phyloP scores from a whole-genome alignment of 1,140 invertebrate species.

The Cotesia glomerata region DNA sequence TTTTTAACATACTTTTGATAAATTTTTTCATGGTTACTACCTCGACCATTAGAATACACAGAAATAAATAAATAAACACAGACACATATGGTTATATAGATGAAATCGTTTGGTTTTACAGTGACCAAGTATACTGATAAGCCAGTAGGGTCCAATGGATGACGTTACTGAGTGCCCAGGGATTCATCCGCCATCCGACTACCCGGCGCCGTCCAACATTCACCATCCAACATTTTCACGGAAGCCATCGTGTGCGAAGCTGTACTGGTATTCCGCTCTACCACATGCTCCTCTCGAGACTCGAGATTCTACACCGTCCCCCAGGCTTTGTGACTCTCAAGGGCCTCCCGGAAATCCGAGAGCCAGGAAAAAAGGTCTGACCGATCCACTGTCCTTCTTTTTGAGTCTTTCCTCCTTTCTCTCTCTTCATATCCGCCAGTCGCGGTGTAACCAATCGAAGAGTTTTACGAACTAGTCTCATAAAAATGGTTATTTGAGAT shows the following conservation, averaged over 20 bases:
- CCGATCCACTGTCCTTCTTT: background rate
- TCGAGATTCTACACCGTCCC: slow-evolving; percentile 25
- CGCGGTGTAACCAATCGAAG: no score
- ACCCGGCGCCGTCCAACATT: slow-evolving; percentile 1
- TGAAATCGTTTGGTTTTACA: background rate
- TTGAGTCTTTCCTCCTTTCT: background rate
- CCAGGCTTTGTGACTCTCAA: slow-evolving; percentile 7
- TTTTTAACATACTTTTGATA: no score
- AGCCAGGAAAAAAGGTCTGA: slow-evolving; percentile 4
- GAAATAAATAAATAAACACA: background rate
- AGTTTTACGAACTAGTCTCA: no score
- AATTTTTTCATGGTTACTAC: no score
- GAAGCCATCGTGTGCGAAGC: slow-evolving; percentile 18
- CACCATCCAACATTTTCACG: slow-evolving; percentile 28
- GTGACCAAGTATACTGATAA: slow-evolving; percentile 12
- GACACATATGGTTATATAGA: background rate
- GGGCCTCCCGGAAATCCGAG: slow-evolving; percentile 18
- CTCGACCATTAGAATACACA: background rate
- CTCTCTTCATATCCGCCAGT: background rate
- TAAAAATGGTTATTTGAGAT: no score
- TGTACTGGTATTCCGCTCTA: background rate
- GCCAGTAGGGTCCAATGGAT: slow-evolving; percentile 6
- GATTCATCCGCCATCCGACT: slow-evolving; percentile 12
- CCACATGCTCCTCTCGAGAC: slow-evolving; percentile 18
- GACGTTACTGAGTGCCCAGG: slow-evolving; percentile 12